Conservation (phyloP, 2,888 invertebrate species). For the Pterostichus madidus region DNA sequence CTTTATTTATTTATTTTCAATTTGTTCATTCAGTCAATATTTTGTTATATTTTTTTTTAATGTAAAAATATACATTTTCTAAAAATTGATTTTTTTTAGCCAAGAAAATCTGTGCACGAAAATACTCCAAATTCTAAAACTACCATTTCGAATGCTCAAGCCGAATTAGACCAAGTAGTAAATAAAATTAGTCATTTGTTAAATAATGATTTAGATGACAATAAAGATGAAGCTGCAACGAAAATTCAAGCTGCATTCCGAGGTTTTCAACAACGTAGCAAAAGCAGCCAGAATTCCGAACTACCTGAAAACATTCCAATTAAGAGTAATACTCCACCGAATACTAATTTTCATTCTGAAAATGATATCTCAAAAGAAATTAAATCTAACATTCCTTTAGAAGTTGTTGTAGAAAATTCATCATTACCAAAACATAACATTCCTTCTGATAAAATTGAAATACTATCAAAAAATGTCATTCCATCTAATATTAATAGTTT, state of each 20-base stretch:
- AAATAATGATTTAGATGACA: slow-evolving; percentile 27
- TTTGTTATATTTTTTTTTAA: no score
- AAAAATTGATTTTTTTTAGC: neutral
- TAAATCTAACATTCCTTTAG: neutral
- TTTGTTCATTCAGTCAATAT: no score
- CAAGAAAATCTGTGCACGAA: neutral
- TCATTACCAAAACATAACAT: neutral
- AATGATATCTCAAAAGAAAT: neutral
- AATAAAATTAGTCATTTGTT: slow-evolving; percentile 6
- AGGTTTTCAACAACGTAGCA: slow-evolving; percentile 70
- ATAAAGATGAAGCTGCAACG: slow-evolving; percentile 68
- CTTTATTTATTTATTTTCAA: no score
- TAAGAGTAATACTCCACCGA: neutral
- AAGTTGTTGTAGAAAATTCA: neutral
- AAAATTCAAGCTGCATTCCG: slow-evolving; percentile 72
- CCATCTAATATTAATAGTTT: slow-evolving; percentile 3
- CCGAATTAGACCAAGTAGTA: slow-evolving; percentile 33
- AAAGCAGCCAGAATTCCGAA: slow-evolving; percentile 61
- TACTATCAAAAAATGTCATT: slow-evolving; percentile 9
- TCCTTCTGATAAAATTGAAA: neutral
- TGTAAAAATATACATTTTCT: no score
- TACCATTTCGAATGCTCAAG: neutral
- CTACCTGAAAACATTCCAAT: neutral
- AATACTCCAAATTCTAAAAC: neutral
- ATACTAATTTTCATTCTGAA: neutral